Percentiles rank a stretch among this genome's conserved stretches.
Conservation (phyloP, 2,797 vertebrate species). For the Melanotaenia trifasciata region DNA sequence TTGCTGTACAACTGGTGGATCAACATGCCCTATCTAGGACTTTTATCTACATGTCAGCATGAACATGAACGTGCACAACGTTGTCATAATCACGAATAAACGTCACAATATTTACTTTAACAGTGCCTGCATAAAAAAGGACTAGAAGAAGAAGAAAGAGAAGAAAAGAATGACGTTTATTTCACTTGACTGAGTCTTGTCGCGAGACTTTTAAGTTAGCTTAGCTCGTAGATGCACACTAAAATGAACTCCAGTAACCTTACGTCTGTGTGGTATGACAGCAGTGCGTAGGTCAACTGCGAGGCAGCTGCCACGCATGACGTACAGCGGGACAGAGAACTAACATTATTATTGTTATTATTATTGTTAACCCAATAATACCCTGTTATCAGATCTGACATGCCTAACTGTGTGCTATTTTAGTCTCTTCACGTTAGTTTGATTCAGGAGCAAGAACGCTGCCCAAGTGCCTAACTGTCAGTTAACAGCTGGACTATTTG, state of each 20-base stretch:
- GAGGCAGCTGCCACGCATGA: slow-evolving; percentile 33
- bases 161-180: neutral
- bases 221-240: slow-evolving; percentile 7
- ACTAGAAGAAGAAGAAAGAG: neutral
- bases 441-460: neutral
- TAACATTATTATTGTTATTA: neutral
- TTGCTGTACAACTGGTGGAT: neutral
- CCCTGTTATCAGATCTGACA: neutral
- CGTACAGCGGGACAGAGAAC: slow-evolving; percentile 5
- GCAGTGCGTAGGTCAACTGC: slow-evolving; percentile 34
- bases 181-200: neutral
- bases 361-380: slow-evolving; percentile 4
- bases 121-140: neutral
- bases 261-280: slow-evolving; percentile 36
- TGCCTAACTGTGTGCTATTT: neutral
- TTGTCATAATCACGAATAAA: neutral
- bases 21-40: neutral
- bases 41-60: neutral
- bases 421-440: neutral
- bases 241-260: slow-evolving; percentile 70
- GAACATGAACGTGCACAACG: neutral
- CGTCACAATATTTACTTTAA: neutral
- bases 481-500: neutral
- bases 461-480: neutral
- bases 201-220: slow-evolving; percentile 11